phyloP scores from a whole-genome alignment of 2,888 invertebrate species.

The Gisinianus flammeolus region DNA sequence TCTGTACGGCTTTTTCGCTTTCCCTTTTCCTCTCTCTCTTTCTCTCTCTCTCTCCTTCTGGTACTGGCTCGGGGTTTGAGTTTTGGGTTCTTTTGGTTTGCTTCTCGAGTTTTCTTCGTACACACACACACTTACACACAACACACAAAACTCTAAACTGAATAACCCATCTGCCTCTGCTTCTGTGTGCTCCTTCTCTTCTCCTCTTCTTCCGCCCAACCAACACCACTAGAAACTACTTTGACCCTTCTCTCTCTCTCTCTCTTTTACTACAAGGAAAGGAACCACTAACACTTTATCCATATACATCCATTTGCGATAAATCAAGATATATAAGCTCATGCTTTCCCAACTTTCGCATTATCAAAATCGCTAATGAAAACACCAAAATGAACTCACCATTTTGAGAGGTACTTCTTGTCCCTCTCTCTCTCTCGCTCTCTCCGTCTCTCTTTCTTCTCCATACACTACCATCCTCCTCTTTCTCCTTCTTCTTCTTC shows the following conservation, averaged over 20 bases:
- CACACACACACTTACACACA: not conserved
- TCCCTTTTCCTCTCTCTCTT: constrained; percentile 17
- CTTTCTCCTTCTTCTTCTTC: constrained; percentile 10
- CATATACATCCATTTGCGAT: constrained; percentile 52
- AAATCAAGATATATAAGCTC: constrained; percentile 52
- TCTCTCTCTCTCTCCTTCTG: not conserved
- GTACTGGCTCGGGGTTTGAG: too few relatives aligned
- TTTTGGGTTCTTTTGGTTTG: too few relatives aligned
- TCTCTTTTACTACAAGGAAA: not conserved
- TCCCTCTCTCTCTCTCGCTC: constrained; percentile 15
- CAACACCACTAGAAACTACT: too few relatives aligned
- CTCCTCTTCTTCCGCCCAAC: not conserved
- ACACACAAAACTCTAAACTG: constrained; percentile 27
- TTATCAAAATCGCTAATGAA: constrained; percentile 56
- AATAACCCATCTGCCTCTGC: constrained; percentile 33
- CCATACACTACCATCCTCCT: constrained; percentile 11
- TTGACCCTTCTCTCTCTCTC: constrained; percentile 40
- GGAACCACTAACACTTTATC: constrained; percentile 31
- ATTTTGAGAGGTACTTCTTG: constrained; percentile 41
- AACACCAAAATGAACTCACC: constrained; percentile 55
- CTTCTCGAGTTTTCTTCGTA: too few relatives aligned
- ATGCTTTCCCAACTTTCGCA: constrained; percentile 45
- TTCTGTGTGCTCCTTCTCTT: not conserved
- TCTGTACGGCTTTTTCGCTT: constrained; percentile 37
- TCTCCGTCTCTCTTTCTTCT: constrained; percentile 18